Evolutionary conservation across 2,113 vertebrate species (phyloP), one percentile per base, ranked within the genome.

Genomic region (Sebastes schlegelii): DNA sequence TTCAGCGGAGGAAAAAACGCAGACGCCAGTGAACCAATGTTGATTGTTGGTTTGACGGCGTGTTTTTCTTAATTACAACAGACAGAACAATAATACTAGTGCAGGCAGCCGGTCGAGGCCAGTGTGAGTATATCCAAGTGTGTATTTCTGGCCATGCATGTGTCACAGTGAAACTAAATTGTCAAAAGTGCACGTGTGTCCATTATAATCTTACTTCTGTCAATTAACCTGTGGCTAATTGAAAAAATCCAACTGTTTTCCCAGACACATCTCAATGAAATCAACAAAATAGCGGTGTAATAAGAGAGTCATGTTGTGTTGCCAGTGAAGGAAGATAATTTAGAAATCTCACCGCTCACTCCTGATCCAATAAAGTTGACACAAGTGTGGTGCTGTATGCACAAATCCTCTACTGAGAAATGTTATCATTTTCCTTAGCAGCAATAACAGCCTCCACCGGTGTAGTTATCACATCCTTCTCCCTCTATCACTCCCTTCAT

Each of bases 11-110:
- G 26, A 26, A 42, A 82, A 83, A 77, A 77, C 14, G 42, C 48
- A 60, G 80, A 82, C 84, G 42, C 45, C 43, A 70, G 55, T 72
- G 77, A 84, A 80, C 71, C 63, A 40, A 65, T 58, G 84, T 78
- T 84, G 82, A 85, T 63, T 91, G 84, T 75, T 85, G 80, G 75
- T 86, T 84, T 80, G 78, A 87, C 70, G 63, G 79, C 83, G 63
- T 90, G 92, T 86, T 92, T 91, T 90, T 77, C 83, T 87, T 92
- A 92, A 95, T 94, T 92, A 83, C 79, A 89, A 93, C 64, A 71
- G 92, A 92, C 90, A 90, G 81, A 86, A 87, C 78, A 87, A 92
- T 91, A 89, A 85, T 75, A 62, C n/a, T 14, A 19, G 74, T 67
- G 77, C 61, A 85, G 60, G 58, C 26, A 70, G 74, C 60, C 13